Evolutionary conservation across 2,888 invertebrate genomes (phyloP), one percentile per base, ranked within the genome.

Genomic region (Scotopteryx bipunctaria): DNA sequence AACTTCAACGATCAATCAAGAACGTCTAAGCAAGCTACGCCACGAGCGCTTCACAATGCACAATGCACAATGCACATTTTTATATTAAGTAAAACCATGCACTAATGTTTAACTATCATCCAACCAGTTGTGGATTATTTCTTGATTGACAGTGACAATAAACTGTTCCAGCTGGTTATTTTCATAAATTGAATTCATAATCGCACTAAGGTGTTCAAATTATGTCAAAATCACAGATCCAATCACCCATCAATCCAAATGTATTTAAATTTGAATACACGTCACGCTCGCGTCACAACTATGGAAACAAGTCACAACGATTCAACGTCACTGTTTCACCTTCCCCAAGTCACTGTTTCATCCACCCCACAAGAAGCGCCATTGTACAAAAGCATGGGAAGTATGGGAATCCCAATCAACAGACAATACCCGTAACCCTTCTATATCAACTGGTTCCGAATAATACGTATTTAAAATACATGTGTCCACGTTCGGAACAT

Each of bases 391-490:
- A 51, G 57, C 59, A 63, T 70, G 72, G 64, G 66, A 66, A 67
- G 74, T 86, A 85, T 87, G 89, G 89, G 89, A 89, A 86, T 81
- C 71, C 79, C 77, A 83, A 86, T 86, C 81, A 78, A 65, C 64
- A 66, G 69, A 75, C 77, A 78, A 77, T 69, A 60, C 49, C 53
- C 71, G 71, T 50, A 46, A 67, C 73, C 72, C 69, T 66, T 66
- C 64, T 72, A n/a, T n/a, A 80, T 79, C 73, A 89, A 89, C 90
- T 83, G 85, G 90, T 90, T 88, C 72, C 74, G 59, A 77, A 90
- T 87, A 90, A 89, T 88, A 84, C 78, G 80, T 84, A 82, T 88
- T 89, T 89, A 87, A 88, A 88, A 88, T 87, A 90, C 88, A 89
- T 88, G 85, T 89, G 88, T 89, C 83, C 79, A 82, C 78, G 69